phyloP scores from a whole-genome alignment of 1,140 invertebrate species.

The Drosophila eugracilis region DNA sequence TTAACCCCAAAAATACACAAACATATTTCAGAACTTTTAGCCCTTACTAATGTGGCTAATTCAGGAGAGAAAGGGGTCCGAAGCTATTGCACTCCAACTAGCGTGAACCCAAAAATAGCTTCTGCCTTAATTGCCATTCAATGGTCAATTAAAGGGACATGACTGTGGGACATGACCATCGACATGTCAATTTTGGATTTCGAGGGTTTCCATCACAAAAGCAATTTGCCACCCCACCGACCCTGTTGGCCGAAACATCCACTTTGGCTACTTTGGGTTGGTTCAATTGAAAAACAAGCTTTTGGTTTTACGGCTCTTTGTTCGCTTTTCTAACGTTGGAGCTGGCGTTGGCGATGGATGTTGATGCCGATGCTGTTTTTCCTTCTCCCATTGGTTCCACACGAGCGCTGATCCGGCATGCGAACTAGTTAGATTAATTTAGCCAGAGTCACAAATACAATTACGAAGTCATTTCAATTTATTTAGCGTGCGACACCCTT shows the following conservation, averaged over 20 bases:
- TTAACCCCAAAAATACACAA: background rate
- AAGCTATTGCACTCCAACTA: conserved; percentile 4
- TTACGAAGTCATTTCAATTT: conserved; percentile 82
- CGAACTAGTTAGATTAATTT: conserved; percentile 82
- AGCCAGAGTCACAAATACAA: conserved; percentile 77
- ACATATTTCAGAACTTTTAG: conserved; percentile 1
- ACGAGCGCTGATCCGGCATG: conserved; percentile 69
- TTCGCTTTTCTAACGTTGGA: conserved; percentile 41
- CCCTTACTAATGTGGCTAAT: conserved; percentile 13
- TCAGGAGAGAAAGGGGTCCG: background rate
- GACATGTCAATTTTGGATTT: conserved; percentile 65
- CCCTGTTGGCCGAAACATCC: conserved; percentile 8
- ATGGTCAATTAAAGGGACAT: conserved; percentile 56
- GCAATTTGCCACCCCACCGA: conserved; percentile 53
- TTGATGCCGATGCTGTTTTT: conserved; percentile 21
- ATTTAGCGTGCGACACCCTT: conserved; percentile 68
- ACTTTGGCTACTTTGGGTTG: conserved; percentile 10
- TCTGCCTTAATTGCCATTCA: conserved; percentile 62
- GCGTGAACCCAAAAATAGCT: conserved; percentile 29
- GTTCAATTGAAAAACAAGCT: conserved; percentile 75
- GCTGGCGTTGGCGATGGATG: too few relatives aligned
- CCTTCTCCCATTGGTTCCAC: conserved; percentile 62
- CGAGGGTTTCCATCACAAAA: conserved; percentile 28
- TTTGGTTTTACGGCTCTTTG: conserved; percentile 79
- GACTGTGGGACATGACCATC: conserved; percentile 30